Base-by-base conservation (phyloP, 2,113 vertebrate species). In the Oryzias curvinotus region DNA sequence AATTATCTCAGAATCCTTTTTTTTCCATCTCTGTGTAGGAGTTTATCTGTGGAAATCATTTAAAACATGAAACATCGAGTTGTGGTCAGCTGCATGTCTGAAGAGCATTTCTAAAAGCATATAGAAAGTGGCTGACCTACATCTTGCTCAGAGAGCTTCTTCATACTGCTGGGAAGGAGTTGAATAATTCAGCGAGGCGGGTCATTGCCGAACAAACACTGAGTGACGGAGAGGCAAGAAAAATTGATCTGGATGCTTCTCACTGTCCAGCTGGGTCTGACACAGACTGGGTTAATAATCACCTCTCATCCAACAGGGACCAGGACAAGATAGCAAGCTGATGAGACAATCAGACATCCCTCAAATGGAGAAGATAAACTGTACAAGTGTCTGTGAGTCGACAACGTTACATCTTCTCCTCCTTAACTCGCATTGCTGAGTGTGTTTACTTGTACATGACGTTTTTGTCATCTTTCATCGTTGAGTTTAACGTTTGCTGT, bases 221-320 rank as follows among this genome's bases (percentile, higher is more conserved):
- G 74, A 78, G 52, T 51, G 68, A 85, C 53, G 71, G 50, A 36
- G 57, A 47, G 28, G 57, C 45, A 52, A 57, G 41, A 70, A 77
- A 62, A 75, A 68, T 52, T 36, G 53, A 65, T 23, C 23, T 36
- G 25, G 65, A 62, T 56, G 57, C 23, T 23, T 43, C 26, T 59
- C 43, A 47, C 57, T 66, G 56, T 54, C 30, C 62, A 54, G 23
- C 28, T 74, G 53, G 3, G 58, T 62, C 45, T 65, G 63, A 75
- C 61, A 78, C 52, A 68, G 59, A 57, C 64, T 41, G 57, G 62
- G 61, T 86, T 77, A 82, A 84, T 77, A 82, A 84, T 82, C 61
- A 76, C 18, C 55, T 3, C 8, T 36, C 54, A 41, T 13, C 65
- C 70, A 36, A 0, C 16, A 48, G 41, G 66, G 54, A 51, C n/a